Evolutionary conservation across 2,797 vertebrate genomes (phyloP), one percentile per base, ranked within the genome.

Genomic region (Cygnus olor): DNA sequence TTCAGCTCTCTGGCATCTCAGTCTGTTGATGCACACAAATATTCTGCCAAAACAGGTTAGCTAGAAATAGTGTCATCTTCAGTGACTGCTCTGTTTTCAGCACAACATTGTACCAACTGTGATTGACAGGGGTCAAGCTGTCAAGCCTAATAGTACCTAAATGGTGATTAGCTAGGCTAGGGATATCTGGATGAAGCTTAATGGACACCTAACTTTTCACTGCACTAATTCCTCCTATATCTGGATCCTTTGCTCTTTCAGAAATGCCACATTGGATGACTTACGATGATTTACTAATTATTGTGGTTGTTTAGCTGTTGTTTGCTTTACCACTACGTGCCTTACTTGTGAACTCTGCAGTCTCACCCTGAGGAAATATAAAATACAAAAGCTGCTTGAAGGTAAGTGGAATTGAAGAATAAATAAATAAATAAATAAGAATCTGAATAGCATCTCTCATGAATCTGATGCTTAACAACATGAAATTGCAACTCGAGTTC

Each of bases 71-170:
- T 86, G 56, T 65, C 70, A 58, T 91, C 76, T 86, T 89, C 56
- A 88, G 63, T 77, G 95, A 89, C 88, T 95, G 91, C 92, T 96
- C 82, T 87, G 78, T 95, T 95, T 96, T 96, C 95, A 95, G 79
- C 60, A 27, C 45, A 58, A 30, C 57, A 18, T 60, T 76, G 65
- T 83, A 69, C 42, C 42, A 63, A 5, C 58, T 69, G 30, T 93
- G 87, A 96, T 66, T 95, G 93, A 95, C 82, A 94, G 72, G 30
- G 66, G 72, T 92, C 80, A 84, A 79, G 13, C 76, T 96, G 90
- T 88, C 80, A 88, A 79, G 30, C 36, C 27, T 85, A 83, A 71
- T 80, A 65, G 54, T 44, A 91, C 66, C 51, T 85, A 81, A 74
- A 24, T 63, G 56, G 18, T 80, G 72, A 88, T 93, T 85, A 95